Evolutionary conservation across 2,888 invertebrate species (phyloP).

Genomic region (Seladonia tumulorum): DNA sequence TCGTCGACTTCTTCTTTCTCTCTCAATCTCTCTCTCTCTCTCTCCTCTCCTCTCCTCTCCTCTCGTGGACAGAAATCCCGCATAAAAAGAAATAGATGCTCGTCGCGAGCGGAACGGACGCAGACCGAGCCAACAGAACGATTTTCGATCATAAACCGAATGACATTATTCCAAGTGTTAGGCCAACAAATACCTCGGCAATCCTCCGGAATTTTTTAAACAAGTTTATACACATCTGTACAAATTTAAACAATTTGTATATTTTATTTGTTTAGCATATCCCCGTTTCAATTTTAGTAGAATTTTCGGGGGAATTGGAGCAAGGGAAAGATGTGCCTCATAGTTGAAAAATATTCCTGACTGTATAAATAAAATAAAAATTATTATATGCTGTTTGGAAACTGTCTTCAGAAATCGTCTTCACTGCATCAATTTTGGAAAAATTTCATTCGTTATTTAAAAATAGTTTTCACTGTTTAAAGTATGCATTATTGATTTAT

Average conservation of each 20-base stretch:
- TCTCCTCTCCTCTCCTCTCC: constrained; percentile 39
- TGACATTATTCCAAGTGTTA: not conserved
- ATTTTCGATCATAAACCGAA: not conserved
- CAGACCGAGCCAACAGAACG: constrained; percentile 1
- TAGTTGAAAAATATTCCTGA: not conserved
- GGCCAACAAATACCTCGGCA: not conserved
- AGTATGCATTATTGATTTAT: no score
- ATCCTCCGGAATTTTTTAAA: not conserved
- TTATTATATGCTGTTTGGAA: not conserved
- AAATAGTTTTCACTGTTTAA: no score
- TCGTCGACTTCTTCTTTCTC: constrained; percentile 56
- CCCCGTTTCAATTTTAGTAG: not conserved
- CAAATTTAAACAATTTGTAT: not conserved
- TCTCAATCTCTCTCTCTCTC: constrained; percentile 20
- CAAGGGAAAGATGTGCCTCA: not conserved
- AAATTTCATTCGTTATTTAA: no score
- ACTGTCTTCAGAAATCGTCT: no score
- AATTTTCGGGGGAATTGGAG: no score
- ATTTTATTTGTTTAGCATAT: not conserved
- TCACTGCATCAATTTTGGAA: no score
- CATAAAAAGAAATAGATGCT: constrained; percentile 47
- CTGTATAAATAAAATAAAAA: not conserved
- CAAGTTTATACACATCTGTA: no score
- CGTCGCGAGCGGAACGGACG: constrained; percentile 12
- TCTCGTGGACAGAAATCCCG: constrained; percentile 42